A percentile compares a stretch with the other conserved stretches of the same genome.
Evolutionary conservation across 2,797 vertebrate genomes (phyloP).

Genomic region (Delichon dasypus): DNA sequence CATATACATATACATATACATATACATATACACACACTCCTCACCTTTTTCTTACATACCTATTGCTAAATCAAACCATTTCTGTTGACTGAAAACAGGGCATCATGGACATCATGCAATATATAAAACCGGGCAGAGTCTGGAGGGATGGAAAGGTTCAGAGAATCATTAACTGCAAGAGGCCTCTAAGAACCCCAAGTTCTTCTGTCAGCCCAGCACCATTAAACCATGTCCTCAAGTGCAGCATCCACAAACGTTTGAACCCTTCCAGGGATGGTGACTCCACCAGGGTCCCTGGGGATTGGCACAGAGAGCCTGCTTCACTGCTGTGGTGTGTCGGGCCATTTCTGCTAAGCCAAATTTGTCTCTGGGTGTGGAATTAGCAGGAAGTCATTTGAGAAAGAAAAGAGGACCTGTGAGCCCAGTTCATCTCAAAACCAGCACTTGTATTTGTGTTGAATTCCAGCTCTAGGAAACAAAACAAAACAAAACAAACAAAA

Average conservation of each 20-base stretch:
- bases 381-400: not conserved
- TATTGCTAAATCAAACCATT: not conserved
- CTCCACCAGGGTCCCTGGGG: not conserved
- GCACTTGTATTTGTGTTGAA: not conserved
- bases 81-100: not conserved
- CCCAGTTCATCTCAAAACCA: not conserved
- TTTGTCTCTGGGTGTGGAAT: not conserved
- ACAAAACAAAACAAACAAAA: not conserved
- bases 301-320: not conserved
- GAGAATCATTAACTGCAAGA: not conserved
- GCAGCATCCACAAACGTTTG: not conserved
- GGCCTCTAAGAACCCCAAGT: not conserved
- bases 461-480: not conserved
- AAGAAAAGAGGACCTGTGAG: not conserved
- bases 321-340: not conserved
- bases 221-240: not conserved
- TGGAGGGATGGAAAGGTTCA: not conserved
- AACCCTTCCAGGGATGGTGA: not conserved
- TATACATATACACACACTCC: no score
- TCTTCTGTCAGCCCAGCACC: not conserved
- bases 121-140: not conserved
- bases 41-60: not conserved
- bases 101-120: not conserved
- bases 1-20: fast-evolving
- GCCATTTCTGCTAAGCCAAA: not conserved